Evolutionary conservation across 1,140 invertebrate genomes (phyloP).

Genomic region (Drosophila virilis): DNA sequence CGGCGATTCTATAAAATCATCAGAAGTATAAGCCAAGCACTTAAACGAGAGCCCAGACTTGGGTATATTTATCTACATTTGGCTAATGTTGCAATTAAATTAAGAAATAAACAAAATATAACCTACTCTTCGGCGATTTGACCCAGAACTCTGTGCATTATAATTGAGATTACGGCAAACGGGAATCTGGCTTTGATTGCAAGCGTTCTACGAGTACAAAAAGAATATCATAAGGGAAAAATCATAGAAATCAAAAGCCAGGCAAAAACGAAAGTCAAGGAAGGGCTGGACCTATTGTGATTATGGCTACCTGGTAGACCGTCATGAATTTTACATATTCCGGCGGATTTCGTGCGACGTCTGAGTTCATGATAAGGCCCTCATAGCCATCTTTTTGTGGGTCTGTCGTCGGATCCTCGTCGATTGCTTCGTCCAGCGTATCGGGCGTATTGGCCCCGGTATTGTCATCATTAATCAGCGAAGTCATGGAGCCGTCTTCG

Average conservation of each 20-base stretch:
- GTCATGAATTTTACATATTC: constrained; percentile 81
- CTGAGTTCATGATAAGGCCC: constrained; percentile 73
- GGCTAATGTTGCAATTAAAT: constrained; percentile 9
- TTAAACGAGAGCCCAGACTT: background rate
- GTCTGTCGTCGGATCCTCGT: constrained; percentile 39
- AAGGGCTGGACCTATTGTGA: background rate
- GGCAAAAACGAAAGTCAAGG: constrained; percentile 4
- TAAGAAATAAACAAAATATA: constrained; percentile 30
- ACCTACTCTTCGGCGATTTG: constrained; percentile 67
- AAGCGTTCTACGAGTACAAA: constrained; percentile 73
- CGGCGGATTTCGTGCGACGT: constrained; percentile 68
- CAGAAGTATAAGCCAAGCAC: background rate
- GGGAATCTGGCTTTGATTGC: constrained; percentile 67
- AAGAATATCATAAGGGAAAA: constrained; percentile 38
- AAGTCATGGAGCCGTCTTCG: constrained; percentile 7
- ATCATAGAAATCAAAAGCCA: constrained; percentile 36
- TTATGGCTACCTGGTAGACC: constrained; percentile 69
- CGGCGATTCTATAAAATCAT: constrained; percentile 57
- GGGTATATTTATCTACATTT: background rate
- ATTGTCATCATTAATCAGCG: constrained; percentile 29
- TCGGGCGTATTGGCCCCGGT: constrained; percentile 48
- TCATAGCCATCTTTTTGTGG: constrained; percentile 55
- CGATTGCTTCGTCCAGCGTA: constrained; percentile 41
- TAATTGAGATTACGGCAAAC: constrained; percentile 39
- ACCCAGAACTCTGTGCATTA: background rate